Evolutionary conservation across 2,797 vertebrate genomes (phyloP).

Genomic region (Hippopotamyrus pictus): DNA sequence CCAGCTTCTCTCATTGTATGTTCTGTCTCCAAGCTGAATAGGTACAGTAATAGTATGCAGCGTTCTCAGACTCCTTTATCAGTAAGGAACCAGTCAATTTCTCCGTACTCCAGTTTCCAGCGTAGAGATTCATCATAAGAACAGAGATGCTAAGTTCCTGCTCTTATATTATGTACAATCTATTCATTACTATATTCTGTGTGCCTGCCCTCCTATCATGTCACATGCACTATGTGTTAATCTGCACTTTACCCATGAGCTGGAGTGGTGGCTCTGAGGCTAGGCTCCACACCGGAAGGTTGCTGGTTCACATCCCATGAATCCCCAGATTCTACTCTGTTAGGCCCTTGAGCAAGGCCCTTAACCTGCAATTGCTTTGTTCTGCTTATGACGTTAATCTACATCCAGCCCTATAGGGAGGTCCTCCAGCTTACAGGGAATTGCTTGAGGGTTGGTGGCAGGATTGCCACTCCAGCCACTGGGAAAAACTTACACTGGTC

Average conservation of each 20-base stretch:
- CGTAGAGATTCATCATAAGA: neutral
- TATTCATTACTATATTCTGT: neutral
- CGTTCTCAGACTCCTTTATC: neutral
- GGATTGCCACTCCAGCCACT: no score
- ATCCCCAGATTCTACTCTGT: no score
- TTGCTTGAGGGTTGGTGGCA: no score
- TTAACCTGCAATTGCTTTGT: no score
- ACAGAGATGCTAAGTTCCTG: neutral
- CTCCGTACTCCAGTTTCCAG: neutral
- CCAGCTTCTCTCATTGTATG: neutral
- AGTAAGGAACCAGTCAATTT: neutral
- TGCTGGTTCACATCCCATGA: no score
- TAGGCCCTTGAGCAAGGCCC: no score
- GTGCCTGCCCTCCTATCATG: neutral
- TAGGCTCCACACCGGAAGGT: no score
- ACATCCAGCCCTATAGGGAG: no score
- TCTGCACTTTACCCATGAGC: no score
- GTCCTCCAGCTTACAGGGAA: no score
- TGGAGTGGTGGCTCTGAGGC: no score
- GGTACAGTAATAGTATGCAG: neutral
- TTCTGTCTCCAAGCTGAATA: neutral
- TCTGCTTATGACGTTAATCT: no score
- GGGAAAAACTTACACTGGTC: neutral
- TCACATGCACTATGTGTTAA: neutral
- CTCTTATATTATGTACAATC: neutral